Base-by-base conservation (phyloP, 2,888 invertebrate genomes). In the Tanypteryx hageni region DNA sequence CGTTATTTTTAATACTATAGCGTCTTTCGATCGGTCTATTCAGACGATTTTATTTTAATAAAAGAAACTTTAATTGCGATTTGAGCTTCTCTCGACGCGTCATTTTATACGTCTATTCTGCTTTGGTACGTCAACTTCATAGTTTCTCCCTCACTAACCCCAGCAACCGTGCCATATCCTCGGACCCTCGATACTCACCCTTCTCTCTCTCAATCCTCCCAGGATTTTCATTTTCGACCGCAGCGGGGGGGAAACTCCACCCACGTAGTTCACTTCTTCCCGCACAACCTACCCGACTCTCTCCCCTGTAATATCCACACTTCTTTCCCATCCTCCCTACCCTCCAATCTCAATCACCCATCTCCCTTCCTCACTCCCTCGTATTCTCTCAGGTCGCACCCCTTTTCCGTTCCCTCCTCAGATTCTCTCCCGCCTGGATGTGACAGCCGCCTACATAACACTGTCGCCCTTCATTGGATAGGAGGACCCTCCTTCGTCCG, bases 181-280 rank as follows among this genome's bases (percentile, higher is more conserved):
- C 27, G 22, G 22, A 27, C 27, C 27, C 27, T 11, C 8, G 22
- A 10, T 3, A 18, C 16, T n/a, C 64, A 18, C 64, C n/a, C 76
- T 7, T 76, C 76, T 27, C 9, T n/a, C 68, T n/a, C n/a, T 13
- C 4, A 11, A 27, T 27, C 76, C 76, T 27, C 27, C 76, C 27
- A 22, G 76, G 76, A 27, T 76, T 76, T 76, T 76, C 76, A 76
- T 76, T 76, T 76, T 76, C 76, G 22, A 76, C 22, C 76, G 76
- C 76, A 22, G 76, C 76, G 11, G 76, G 76, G 44, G 76, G 76
- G 76, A 13, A 76, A 27, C 76, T 76, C 76, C 76, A 13, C 76
- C 76, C 76, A 76, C 76, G 76, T 76, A 27, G 76, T 76, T 76
- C 76, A 1, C 44, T 44, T 44, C 44, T 44, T 44, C 44, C 44